Base-by-base conservation (phyloP, 2,888 invertebrate genomes). In the Xestia xanthographa region DNA sequence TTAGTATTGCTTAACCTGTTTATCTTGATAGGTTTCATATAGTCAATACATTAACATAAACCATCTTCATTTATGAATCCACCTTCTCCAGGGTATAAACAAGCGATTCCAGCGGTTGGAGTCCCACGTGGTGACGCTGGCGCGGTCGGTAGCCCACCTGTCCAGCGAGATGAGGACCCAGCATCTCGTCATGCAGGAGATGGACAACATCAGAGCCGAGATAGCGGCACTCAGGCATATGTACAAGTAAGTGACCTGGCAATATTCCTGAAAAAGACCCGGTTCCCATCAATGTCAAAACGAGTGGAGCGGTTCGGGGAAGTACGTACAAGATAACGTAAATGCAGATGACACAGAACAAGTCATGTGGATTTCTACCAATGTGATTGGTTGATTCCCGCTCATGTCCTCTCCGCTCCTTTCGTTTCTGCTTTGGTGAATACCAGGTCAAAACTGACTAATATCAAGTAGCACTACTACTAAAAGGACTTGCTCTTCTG, bases 151-250 rank as follows among this genome's bases (percentile, higher is more conserved):
- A 38, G 99, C 99, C 26, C 99, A 99, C 93, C 97, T 99, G 60
- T 99, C 99, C 56, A 98, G 98, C 6, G 99, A 99, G 96, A 98
- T 99, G 98, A 95, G 98, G 80, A 98, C 98, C 1, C 98, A 99
- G 91, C 98, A 98, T 92, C 97, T 98, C 78, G 98, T 99, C 96
- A 98, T 98, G 93, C 98, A 98, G 96, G 99, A 99, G 96, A 98
- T 99, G 97, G 99, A 99, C 94, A 98, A 97, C 92, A 98, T 99
- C 87, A 96, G 98, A 68, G 98, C 98, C 8, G 99, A 99, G 95
- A 97, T 99, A 73, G 97, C 98, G 0, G 98, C 98, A 29, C 95
- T 98, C 74, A 94, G 98, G 82, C 97, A 98, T 87, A 98, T 98
- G 95, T 96, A 96, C 92, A 96, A 95, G 97, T 96, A 41, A 8